Base-by-base conservation (phyloP, 2,113 vertebrate species). In the Tichodroma muraria region DNA sequence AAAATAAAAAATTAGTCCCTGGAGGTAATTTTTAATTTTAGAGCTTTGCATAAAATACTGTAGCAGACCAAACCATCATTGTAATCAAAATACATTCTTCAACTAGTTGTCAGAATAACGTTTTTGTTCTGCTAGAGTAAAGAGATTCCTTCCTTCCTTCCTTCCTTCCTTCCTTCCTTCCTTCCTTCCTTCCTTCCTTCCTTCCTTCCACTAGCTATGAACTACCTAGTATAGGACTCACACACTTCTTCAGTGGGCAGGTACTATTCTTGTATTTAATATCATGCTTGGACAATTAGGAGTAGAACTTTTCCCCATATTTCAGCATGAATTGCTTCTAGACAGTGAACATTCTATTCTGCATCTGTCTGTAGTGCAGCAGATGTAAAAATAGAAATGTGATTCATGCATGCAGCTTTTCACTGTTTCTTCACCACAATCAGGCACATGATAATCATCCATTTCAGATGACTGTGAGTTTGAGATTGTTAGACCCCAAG, bases 11-110 rank as follows among this genome's bases (percentile, higher is more conserved):
- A 97, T 97, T 93, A 92, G 87, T 87, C 87, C 90, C 91, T 13
- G 7, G 85, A 96, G 83, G 88, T 94, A 87, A 97, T 96, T 96
- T 96, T 97, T 97, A 97, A 96, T 97, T 97, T 97, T 87, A 68
- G 77, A 76, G 45, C 70, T 96, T 95, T 81, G 40, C 40, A 50
- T 83, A 93, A 96, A 96, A 88, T 44, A 78, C 80, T 76, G 60
- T 52, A 93, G 90, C 84, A 88, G 80, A 76, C 10, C 54, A 77
- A 93, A 89, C 33, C 52, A 77, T 56, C 63, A 63, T 65, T 94
- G 76, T 68, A 97, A 92, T 57, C 57, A 83, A 94, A 96, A 95
- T 59, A 42, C 63, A 82, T 85, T 96, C 42, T 45, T 89, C 85
- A 84, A 66, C 92, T 94, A 90, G 25, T 79, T 97, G 90, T 96